Evolutionary conservation across 2,888 invertebrate species (phyloP).

Genomic region (Antitype chi): DNA sequence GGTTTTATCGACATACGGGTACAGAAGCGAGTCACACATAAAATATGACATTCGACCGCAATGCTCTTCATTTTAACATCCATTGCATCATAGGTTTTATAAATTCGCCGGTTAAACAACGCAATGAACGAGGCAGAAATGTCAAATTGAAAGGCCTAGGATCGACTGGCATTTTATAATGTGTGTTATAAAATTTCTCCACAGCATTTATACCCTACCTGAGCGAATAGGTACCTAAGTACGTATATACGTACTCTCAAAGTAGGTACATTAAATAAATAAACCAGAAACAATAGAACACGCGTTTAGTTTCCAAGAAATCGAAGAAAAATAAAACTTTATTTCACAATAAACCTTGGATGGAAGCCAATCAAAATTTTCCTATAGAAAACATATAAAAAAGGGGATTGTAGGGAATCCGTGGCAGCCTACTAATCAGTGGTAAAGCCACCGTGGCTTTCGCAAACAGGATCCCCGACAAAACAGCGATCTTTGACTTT

Average conservation of each 20-base stretch:
- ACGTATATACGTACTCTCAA: neutral
- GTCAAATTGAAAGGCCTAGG: neutral
- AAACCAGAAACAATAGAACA: neutral
- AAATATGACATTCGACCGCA: neutral
- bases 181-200: no score
- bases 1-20: no score
- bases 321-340: slow-evolving; percentile 31
- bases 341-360: slow-evolving; percentile 42
- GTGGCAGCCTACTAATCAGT: slow-evolving; percentile 70
- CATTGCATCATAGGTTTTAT: neutral
- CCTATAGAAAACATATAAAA: slow-evolving; percentile 55
- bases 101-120: neutral
- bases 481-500: slow-evolving; percentile 57
- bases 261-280: neutral
- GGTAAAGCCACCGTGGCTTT: slow-evolving; percentile 69
- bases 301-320: slow-evolving; percentile 17
- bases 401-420: slow-evolving; percentile 50
- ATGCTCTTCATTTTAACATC: neutral
- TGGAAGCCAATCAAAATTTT: slow-evolving; percentile 58
- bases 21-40: no score
- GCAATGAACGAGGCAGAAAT: neutral
- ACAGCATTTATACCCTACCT: neutral
- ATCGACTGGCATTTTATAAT: no score
- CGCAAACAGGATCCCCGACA: slow-evolving; percentile 58
- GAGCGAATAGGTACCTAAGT: neutral